Base-by-base conservation (phyloP, 2,113 vertebrate genomes). In the Dromaius novaehollandiae region DNA sequence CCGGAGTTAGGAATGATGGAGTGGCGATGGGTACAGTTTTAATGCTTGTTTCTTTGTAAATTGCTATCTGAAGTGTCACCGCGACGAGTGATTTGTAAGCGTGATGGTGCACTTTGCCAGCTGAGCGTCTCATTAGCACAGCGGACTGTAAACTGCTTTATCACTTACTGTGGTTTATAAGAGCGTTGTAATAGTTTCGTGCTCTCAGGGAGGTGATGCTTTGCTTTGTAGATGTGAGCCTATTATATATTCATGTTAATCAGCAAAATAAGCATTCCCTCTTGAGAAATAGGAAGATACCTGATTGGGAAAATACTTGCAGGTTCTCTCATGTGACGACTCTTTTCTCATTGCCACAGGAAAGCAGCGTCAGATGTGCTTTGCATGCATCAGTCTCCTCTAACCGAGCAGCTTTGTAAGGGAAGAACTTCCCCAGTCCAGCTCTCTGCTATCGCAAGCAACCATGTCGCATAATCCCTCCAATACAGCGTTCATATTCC, bases 201-300 rank as follows among this genome's bases (percentile, higher is more conserved):
- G 56, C 85, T 95, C 96, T 96, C 84, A 58, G 90, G 89, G 77
- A 95, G 96, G 93, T 46, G 75, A 60, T 64, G 74, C 94, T 97
- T 95, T 87, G 77, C 83, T 84, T 95, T 58, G 79, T 68, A 88
- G 92, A 79, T 40, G 78, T 4, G 28, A 90, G 38, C 40, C 51
- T 40, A 48, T 89, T 71, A 55, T 75, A 42, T 50, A 48, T 65
- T 74, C 86, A 36, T 68, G 74, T 66, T 85, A 58, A 84, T 92
- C 82, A 88, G 82, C 92, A 76, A 92, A 81, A 60, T 40, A 28
- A 78, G 19, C 13, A 44, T 84, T 92, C 28, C 90, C 69, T 46
- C 53, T 89, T 91, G 70, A 88, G 86, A 64, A 90, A 53, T n/a
- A 20, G 19, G 63, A 94, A 50, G 44, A 28, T 21, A 81, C 24